Evolutionary conservation across 2,113 vertebrate species (phyloP).

Genomic region (Fulica atra): DNA sequence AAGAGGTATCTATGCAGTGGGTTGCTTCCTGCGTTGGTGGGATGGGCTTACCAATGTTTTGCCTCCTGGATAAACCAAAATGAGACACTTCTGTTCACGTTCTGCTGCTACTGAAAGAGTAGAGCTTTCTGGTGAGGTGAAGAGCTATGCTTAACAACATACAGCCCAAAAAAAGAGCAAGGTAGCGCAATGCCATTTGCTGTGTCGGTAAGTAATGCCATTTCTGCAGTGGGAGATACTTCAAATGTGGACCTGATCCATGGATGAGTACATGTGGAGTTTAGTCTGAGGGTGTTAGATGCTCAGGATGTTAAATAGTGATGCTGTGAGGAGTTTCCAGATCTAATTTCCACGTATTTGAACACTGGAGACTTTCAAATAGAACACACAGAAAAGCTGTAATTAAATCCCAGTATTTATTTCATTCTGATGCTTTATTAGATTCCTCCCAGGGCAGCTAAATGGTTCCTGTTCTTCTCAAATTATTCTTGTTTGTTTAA

Average conservation of each 20-base stretch:
- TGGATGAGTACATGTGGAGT: neutral
- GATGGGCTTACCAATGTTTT: neutral
- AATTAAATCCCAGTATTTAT: neutral
- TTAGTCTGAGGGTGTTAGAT: neutral
- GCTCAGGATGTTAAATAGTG: neutral
- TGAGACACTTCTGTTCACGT: neutral
- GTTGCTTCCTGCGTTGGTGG: neutral
- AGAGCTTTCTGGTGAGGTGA: neutral
- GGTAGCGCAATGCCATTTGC: neutral
- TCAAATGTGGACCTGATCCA: neutral
- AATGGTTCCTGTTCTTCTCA: neutral
- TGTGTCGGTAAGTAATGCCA: neutral
- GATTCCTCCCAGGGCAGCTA: neutral
- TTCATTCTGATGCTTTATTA: neutral
- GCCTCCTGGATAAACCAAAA: neutral
- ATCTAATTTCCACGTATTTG: neutral
- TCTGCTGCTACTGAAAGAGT: neutral
- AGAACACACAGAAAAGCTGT: neutral
- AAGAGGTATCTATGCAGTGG: neutral
- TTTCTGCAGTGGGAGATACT: neutral
- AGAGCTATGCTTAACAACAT: neutral
- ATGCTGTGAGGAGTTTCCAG: neutral
- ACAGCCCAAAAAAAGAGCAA: neutral
- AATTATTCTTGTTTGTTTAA: neutral
- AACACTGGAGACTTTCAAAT: neutral